These are phyloP conservation scores for Morinoia aosen DNA, from an alignment of 2,888 invertebrate genomes.

Conservation along the genomic window DNA sequence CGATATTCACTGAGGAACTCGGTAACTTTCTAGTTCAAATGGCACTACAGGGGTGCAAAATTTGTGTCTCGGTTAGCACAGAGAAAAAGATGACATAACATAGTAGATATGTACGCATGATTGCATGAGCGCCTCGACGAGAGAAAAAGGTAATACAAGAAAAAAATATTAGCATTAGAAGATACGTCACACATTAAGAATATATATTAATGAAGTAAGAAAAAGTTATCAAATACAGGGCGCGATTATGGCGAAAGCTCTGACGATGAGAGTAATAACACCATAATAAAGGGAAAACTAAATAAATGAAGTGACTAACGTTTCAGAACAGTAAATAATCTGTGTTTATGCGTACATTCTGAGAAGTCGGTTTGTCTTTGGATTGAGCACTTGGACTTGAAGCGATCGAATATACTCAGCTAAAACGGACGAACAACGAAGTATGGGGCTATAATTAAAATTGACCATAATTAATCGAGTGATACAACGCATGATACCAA, in stretches of 20 bases:
- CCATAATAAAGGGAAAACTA: not conserved
- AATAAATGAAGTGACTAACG: not conserved
- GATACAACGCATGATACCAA: not conserved
- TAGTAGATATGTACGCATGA: too few relatives aligned
- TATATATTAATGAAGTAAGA: not conserved
- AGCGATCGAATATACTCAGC: not conserved
- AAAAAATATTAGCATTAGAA: not conserved
- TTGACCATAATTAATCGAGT: not conserved
- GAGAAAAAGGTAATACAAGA: not conserved
- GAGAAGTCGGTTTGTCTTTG: not conserved
- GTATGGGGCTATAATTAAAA: not conserved
- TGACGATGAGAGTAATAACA: not conserved
- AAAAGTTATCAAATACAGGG: too few relatives aligned
- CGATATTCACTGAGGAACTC: too few relatives aligned
- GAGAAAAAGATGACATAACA: too few relatives aligned
- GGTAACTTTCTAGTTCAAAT: too few relatives aligned
- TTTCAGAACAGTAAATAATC: not conserved
- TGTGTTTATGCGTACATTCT: not conserved
- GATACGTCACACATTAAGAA: not conserved
- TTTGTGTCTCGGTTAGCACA: too few relatives aligned
- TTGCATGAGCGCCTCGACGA: too few relatives aligned
- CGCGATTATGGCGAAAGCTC: not conserved
- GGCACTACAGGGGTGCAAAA: too few relatives aligned
- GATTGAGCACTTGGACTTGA: not conserved
- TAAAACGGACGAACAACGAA: not conserved